Base-by-base conservation (phyloP, 1,140 invertebrate species). In the Cydia splendana region DNA sequence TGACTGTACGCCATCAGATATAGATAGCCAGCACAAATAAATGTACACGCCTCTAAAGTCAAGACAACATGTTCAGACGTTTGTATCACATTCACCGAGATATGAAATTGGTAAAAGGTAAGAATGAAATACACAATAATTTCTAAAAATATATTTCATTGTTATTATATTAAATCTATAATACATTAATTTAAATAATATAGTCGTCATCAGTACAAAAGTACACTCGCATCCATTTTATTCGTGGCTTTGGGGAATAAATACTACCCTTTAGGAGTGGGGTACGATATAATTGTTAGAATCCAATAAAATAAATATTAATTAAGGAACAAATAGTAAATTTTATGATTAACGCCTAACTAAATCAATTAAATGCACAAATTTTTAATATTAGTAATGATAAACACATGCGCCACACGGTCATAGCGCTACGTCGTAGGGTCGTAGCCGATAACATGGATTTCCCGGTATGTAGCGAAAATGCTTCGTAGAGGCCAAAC, bases 111-210 rank as follows among this genome's bases (percentile, higher is more conserved):
- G 6, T 18, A 57, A 9, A 57, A 69, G n/a, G 62, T 24, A 65
- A 38, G 53, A 77, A 77, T 42, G 28, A 67, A 74, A 77, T 30
- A 42, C 12, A 62, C 13, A 51, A 30, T 53, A 34, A 74, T 79
- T 75, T 76, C 51, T 77, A 79, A 79, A 79, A 79, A 79, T 79
- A 79, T 79, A 79, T 76, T 79, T 77, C 28, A 76, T 65, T 53
- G 20, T 74, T 74, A 53, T 74, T 15, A 76, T 74, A 76, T 76
- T 79, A 79, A 76, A 76, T 76, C 75, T 76, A 79, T 78, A 76
- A 78, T 76, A 79, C 78, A 79, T 76, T 67, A 75, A 75, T 65
- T 77, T 71, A 71, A 42, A 69, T 20, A 10, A 62, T 62, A 71
- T 78, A 76, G 20, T 75, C 74, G 62, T 53, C 71, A 57, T 6